Conservation (phyloP, 2,113 vertebrate genomes). For the Lophius piscatorius region DNA sequence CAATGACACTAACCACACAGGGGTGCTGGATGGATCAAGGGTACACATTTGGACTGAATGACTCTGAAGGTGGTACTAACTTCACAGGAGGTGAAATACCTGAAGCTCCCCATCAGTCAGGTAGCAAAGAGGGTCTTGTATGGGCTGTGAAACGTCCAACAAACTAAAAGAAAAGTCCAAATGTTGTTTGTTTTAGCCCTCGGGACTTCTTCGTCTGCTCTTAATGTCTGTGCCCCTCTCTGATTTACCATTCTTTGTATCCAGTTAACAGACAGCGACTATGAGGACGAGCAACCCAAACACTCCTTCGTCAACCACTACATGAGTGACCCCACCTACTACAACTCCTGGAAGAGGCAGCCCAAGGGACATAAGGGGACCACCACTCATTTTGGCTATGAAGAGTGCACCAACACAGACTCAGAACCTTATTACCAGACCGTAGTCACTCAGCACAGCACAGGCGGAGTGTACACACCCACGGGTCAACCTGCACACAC, state of each 20-base stretch:
- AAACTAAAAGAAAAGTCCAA: no score
- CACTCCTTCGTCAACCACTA: slow-evolving; percentile 99
- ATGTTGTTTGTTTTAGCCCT: no score
- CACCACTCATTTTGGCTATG: slow-evolving; percentile 81
- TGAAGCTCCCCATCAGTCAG: no score
- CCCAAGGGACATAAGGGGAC: slow-evolving; percentile 85
- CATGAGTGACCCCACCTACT: slow-evolving; percentile 97
- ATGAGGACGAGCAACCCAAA: slow-evolving; percentile 90
- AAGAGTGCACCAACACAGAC: slow-evolving; percentile 83
- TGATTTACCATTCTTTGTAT: slow-evolving; percentile 9
- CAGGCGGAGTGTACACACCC: slow-evolving; percentile 90
- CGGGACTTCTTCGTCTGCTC: no score
- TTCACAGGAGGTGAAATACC: no score
- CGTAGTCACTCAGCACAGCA: slow-evolving; percentile 94
- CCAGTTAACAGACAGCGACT: slow-evolving; percentile 91
- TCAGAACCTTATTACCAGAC: slow-evolving; percentile 89
- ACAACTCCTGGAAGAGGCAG: slow-evolving; percentile 95
- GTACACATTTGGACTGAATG: no score
- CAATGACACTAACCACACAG: no score
- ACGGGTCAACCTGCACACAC: slow-evolving; percentile 83
- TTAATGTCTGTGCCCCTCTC: no score
- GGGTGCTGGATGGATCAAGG: no score
- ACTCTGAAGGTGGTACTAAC: no score
- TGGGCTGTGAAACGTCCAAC: no score
- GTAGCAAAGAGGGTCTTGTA: no score